Evolutionary conservation across 2,113 vertebrate genomes (phyloP).

Genomic region (Neogobius melanostomus): DNA sequence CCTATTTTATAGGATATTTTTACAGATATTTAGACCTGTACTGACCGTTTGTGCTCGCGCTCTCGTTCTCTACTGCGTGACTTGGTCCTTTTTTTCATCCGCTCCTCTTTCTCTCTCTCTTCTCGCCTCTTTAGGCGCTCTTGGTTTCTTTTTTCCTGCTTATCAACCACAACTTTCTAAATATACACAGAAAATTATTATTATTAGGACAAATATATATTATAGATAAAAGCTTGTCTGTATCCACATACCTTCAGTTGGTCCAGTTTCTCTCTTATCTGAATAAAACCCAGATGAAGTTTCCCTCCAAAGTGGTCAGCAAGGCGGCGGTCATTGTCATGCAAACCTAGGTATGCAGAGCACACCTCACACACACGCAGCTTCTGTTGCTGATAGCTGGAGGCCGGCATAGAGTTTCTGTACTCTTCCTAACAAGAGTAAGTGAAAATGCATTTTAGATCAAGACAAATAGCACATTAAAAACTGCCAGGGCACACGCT

Average conservation of each 20-base stretch:
- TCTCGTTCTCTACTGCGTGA: slow-evolving; percentile 85
- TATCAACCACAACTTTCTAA: slow-evolving; percentile 96
- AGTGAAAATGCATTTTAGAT: no score
- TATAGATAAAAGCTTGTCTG: not conserved
- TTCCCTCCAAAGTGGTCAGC: slow-evolving; percentile 98
- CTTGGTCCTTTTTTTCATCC: slow-evolving; percentile 83
- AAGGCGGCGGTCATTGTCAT: slow-evolving; percentile 97
- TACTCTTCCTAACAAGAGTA: slow-evolving; percentile 87
- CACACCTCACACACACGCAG: slow-evolving; percentile 97
- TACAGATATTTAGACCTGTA: not conserved
- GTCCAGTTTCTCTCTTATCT: slow-evolving; percentile 96
- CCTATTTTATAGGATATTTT: not conserved
- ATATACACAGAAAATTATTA: not conserved
- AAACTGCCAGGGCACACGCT: slow-evolving; percentile 3
- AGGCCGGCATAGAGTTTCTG: slow-evolving; percentile 98
- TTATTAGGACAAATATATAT: not conserved
- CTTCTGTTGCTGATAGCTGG: slow-evolving; percentile 98
- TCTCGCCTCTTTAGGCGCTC: slow-evolving; percentile 93
- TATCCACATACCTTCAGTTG: slow-evolving; percentile 83
- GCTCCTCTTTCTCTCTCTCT: slow-evolving; percentile 94
- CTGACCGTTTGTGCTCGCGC: slow-evolving; percentile 78
- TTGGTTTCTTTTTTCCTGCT: slow-evolving; percentile 96
- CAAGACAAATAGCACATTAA: rapidly evolving
- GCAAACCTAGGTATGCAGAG: slow-evolving; percentile 96
- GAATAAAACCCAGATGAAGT: slow-evolving; percentile 97